Conservation (phyloP, 2,797 vertebrate genomes). For the Prionace glauca region DNA sequence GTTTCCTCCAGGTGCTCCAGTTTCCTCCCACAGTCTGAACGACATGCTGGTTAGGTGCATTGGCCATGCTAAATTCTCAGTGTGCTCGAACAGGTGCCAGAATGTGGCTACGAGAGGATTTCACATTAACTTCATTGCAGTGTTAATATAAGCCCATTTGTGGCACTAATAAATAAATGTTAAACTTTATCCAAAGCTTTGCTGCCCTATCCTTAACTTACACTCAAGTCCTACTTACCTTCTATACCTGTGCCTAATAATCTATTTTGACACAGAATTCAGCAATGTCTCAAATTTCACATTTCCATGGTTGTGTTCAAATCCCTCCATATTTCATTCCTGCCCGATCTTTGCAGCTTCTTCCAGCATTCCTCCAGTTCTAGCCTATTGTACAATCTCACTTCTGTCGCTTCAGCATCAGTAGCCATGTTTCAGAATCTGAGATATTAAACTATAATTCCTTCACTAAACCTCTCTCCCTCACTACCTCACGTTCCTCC, state of each 20-base stretch:
- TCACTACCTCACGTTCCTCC: background rate
- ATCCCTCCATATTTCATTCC: background rate
- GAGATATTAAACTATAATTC: background rate
- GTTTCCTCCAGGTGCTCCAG: no score
- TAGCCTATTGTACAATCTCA: background rate
- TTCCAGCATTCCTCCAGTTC: background rate
- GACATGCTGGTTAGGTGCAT: no score
- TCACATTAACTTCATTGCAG: no score
- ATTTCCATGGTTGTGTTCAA: background rate
- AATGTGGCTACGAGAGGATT: no score
- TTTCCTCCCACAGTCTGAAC: no score
- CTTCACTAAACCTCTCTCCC: background rate
- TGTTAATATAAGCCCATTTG: no score
- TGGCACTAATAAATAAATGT: no score
- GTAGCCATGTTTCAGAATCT: background rate
- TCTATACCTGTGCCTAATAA: background rate
- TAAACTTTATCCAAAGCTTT: background rate
- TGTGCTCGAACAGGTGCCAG: no score
- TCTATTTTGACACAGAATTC: background rate
- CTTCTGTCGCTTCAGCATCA: background rate
- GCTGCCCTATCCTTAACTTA: background rate
- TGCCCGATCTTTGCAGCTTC: background rate
- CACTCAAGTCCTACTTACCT: background rate
- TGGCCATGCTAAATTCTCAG: no score
- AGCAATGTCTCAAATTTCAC: background rate